Base-by-base conservation (phyloP, 2,888 invertebrate species). In the Drosophila austrosaltans region DNA sequence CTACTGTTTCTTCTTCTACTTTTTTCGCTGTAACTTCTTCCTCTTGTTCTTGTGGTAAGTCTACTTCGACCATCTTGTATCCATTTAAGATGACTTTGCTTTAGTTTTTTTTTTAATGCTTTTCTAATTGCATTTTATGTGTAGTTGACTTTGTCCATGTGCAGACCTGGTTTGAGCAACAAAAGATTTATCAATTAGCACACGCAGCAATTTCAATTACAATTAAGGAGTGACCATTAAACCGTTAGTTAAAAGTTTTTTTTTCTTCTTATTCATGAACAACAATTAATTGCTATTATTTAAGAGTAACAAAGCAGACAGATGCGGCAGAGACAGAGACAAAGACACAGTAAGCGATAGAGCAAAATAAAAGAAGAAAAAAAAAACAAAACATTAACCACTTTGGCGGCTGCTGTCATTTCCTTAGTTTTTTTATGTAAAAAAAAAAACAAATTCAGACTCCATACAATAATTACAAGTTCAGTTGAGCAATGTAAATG, bases 401-500 rank as follows among this genome's bases (percentile, higher is more conserved):
- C 68, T 60, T 53, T 56, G 63, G 59, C 63, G 63, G 59, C 63
- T 65, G 61, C 44, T 60, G 58, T 53, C 64, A 81, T 72, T 81
- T 81, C 82, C 81, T 81, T 65, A 66, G 61, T 82, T 80, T 75
- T 72, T 84, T 82, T 75, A 62, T 36, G 57, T 65, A 61, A 63
- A 78, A 59, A 80, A 69, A 69, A 78, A 71, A 69, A 72, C 36
- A 66, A 67, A 40, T 62, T 53, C 66, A 58, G 42, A 60, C 42
- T 58, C 69, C 64, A 69, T 20, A 62, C 85, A 78, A 81, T 83
- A 83, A 86, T 86, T 86, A 83, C 86, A 85, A 83, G 86, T 88
- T 85, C 86, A 85, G 81, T 83, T 83, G 75, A 76, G 78, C 83
- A 82, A 86, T 86, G 87, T 86, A 86, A 86, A 86, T 87, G 83